These are phyloP conservation scores for Borostomias antarcticus DNA, from an alignment of 2,797 vertebrate genomes.

Conservation along the genomic window DNA sequence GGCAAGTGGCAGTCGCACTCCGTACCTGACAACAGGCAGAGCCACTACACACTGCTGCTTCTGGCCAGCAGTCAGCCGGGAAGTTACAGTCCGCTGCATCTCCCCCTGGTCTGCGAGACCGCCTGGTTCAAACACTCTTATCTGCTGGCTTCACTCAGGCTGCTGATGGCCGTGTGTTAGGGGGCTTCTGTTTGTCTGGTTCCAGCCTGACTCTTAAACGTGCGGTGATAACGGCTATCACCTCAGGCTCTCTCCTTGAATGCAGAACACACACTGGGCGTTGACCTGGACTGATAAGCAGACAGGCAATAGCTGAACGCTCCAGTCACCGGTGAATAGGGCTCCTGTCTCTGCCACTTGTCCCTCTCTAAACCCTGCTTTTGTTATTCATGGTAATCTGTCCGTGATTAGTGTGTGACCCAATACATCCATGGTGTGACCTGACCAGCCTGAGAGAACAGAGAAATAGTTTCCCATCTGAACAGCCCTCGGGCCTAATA, in stretches of 20 bases:
- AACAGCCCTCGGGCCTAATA: slow-evolving; percentile 44
- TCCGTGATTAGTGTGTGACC: slow-evolving; percentile 10
- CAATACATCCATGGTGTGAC: too few species aligned
- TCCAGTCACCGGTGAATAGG: background rate
- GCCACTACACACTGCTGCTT: background rate
- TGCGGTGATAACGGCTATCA: slow-evolving; percentile 1
- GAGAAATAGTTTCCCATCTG: slow-evolving; percentile 18
- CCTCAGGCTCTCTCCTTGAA: slow-evolving; percentile 11
- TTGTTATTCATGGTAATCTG: slow-evolving; percentile 2
- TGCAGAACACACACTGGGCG: slow-evolving; percentile 22
- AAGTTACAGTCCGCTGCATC: background rate
- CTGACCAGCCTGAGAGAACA: slow-evolving; percentile 26
- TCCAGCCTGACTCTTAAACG: background rate
- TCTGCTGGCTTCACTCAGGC: background rate
- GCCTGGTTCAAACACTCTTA: background rate
- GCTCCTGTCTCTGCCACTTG: slow-evolving; percentile 1
- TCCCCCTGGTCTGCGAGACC: background rate
- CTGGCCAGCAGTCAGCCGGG: background rate
- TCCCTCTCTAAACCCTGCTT: slow-evolving; percentile 7
- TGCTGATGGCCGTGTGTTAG: background rate
- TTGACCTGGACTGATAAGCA: slow-evolving; percentile 16
- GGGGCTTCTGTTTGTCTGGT: background rate
- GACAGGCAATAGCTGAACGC: slow-evolving; percentile 3
- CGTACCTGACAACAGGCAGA: background rate
- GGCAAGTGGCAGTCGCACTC: background rate